phyloP scores from a whole-genome alignment of 2,888 invertebrate species.

The Cremastinae sp. region DNA sequence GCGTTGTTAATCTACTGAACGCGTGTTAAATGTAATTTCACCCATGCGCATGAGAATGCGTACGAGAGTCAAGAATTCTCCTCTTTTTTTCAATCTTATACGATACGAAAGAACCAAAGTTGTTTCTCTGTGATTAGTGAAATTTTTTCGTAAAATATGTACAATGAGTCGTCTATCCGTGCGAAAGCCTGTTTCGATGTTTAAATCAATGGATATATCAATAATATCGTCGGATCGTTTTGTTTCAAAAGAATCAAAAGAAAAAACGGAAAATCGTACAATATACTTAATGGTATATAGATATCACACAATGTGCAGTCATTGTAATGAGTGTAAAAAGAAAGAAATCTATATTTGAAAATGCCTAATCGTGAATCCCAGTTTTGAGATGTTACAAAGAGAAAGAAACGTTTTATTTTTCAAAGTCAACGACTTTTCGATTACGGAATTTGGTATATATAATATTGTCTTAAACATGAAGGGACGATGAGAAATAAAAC shows the following conservation, averaged over 20 bases:
- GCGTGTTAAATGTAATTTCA: slow-evolving; percentile 6
- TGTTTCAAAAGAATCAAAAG: neutral
- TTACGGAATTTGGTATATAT: no score
- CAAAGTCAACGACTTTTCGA: neutral
- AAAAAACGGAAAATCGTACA: neutral
- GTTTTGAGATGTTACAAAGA: neutral
- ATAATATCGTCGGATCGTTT: slow-evolving; percentile 37
- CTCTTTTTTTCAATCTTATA: slow-evolving; percentile 1
- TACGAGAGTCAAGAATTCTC: slow-evolving; percentile 20
- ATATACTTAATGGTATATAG: slow-evolving; percentile 8
- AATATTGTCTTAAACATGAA: no score
- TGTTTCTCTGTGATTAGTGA: slow-evolving; percentile 38
- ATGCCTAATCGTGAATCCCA: slow-evolving; percentile 48
- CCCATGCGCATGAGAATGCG: neutral
- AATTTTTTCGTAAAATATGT: slow-evolving; percentile 20
- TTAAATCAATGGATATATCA: slow-evolving; percentile 31
- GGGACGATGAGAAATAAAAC: neutral
- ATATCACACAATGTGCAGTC: neutral
- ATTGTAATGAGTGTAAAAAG: slow-evolving; percentile 6
- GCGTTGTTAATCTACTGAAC: slow-evolving; percentile 27
- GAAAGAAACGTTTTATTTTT: slow-evolving; percentile 7
- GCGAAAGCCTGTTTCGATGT: slow-evolving; percentile 33
- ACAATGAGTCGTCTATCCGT: slow-evolving; percentile 1
- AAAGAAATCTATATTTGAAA: slow-evolving; percentile 14
- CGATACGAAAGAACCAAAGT: slow-evolving; percentile 29